Evolutionary conservation across 2,888 invertebrate genomes (phyloP), one percentile per base, ranked within the genome.

Genomic region (Sarcophaga subvicina): DNA sequence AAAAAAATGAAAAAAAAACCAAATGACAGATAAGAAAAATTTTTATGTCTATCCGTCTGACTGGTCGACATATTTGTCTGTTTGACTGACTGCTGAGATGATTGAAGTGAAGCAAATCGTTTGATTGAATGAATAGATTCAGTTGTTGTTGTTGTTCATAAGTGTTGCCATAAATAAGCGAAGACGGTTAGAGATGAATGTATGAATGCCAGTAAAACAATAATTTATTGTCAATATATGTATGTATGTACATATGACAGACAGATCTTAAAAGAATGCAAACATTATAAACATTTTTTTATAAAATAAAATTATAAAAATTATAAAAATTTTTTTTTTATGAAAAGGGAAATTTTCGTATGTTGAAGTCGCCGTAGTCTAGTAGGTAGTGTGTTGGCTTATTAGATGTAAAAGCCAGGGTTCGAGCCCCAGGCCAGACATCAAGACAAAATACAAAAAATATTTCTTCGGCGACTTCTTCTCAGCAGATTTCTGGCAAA

Each of bases 61-160:
- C 49, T 45, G 22, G 3, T 8, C 5, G 27, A 20, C 47, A 54
- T 17, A 17, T 4, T 54, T 54, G 69, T 37, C 37, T 27, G 60
- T 5, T 45, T 49, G 67, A 73, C 54, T 67, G 25, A 27, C 59
- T 45, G 64, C 45, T 63, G 25, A 27, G 22, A n/a, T 71, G 63
- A 67, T 67, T 59, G 60, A 54, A 67, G 59, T 76, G 49, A 47
- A n/a, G 25, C 54, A 54, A 54, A 54, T 54, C 17, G 54, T 54
- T 54, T 54, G 71, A 72, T 67, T 59, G 64, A 77, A 67, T 83
- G 71, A 80, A 78, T 83, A 63, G 67, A 22, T 79, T 82, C 72
- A 73, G 54, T 72, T 71, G 73, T 22, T 22, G 20, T 20, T 20
- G 22, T 72, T 77, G 59, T 27, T 64, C 22, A 64, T 66, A 76